Base-by-base conservation (phyloP, 2,797 vertebrate genomes). In the Avahi laniger region DNA sequence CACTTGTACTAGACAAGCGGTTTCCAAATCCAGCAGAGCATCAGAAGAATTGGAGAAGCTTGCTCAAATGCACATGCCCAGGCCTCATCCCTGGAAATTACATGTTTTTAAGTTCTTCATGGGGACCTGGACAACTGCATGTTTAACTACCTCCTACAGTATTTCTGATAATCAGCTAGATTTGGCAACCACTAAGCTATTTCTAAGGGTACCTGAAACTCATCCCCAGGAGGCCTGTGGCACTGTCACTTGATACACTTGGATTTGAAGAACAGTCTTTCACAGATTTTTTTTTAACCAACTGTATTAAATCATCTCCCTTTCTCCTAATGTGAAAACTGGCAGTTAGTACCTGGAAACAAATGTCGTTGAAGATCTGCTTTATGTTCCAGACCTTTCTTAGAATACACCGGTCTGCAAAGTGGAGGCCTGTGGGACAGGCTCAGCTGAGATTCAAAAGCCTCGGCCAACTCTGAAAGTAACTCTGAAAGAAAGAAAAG, bases 381-480 rank as follows among this genome's bases (percentile, higher is more conserved):
- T 69, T 81, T 95, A 52, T 93, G 30, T 81, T 65, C 18, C 24
- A 97, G 90, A n/a, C 93, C 89, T 93, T 88, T 92, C 69, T 87
- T 96, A 70, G 81, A 97, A 91, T 97, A 98, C 26, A 98, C 97
- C 1, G 96, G 86, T 90, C 93, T 98, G 87, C 76, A 93, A 35
- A 50, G 33, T 26, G 98, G 97, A 92, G 98, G 81, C 3, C 93
- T 17, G 1, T 18, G 5, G 7, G 72, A 84, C 1, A 96, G 22
- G 85, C 35, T 95, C 59, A 97, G 91, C 76, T 95, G 96, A 90
- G 63, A 90, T 72, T 95, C 72, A 76, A 97, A 97, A 28, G 67
- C 78, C 59, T 73, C 0, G 3, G 9, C 15, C 41, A 97, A 86
- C 2, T 15, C 0, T 38, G 1, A 6, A 89, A 84, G 24, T 70